Percentiles rank a stretch among this genome's conserved stretches.
phyloP scores from a whole-genome alignment of 2,888 invertebrate genomes.

The Linyphia triangularis region DNA sequence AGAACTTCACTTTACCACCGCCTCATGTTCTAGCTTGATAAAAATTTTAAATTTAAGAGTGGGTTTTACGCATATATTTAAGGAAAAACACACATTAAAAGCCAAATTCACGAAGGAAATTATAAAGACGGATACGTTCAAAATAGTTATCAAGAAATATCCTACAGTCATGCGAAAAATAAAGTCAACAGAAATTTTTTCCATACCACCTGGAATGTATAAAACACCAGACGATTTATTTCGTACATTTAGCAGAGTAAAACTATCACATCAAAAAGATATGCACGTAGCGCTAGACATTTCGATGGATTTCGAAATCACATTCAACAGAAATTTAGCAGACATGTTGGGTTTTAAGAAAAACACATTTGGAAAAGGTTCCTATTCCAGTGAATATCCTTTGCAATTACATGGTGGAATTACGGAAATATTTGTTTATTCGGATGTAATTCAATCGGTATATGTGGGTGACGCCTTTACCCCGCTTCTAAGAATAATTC shows the following conservation, averaged over 20 bases:
- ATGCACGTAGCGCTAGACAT: too few relatives aligned
- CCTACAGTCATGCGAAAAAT: neutral
- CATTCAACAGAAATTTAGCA: constrained; percentile 9
- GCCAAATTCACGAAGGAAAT: neutral
- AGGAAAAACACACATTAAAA: neutral
- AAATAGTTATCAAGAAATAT: constrained; percentile 5
- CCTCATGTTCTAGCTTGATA: neutral
- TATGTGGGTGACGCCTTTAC: constrained; percentile 36
- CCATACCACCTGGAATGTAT: constrained; percentile 17
- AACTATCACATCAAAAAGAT: constrained; percentile 1
- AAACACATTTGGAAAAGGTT: neutral
- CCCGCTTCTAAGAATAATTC: constrained; percentile 48
- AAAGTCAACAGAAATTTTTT: neutral
- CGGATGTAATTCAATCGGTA: constrained; percentile 19
- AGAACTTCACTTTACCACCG: neutral
- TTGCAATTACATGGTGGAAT: constrained; percentile 30
- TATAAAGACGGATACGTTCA: neutral
- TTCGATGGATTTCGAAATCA: neutral
- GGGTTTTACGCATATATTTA: neutral
- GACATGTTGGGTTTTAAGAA: constrained; percentile 26
- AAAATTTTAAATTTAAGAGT: neutral
- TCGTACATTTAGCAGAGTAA: neutral
- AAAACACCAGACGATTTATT: constrained; percentile 5
- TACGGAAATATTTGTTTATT: constrained; percentile 54
- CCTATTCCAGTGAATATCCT: constrained; percentile 20